Evolutionary conservation across 2,113 vertebrate species (phyloP), one percentile per base, ranked within the genome.

Genomic region (Pollachius pollachius): DNA sequence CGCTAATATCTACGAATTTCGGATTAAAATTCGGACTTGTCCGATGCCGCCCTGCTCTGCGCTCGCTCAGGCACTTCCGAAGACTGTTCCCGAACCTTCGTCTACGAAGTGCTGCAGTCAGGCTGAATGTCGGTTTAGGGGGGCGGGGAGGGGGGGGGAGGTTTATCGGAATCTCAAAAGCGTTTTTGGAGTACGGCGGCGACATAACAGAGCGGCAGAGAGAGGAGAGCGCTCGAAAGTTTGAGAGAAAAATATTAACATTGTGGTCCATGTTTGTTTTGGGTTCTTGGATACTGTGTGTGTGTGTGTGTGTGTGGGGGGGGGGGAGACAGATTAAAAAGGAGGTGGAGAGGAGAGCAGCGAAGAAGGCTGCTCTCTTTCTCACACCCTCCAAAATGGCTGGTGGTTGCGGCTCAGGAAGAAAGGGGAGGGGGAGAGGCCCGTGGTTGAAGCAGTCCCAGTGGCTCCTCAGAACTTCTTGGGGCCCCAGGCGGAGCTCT

Each of bases 401-500:
- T 68, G 81, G 83, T 81, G 86, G 79, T 80, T 81, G 77, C 70
- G 68, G 73, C 82, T 41, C 17, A 61, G 18, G 41, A 12, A 7
- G 21, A 66, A 48, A 62, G 62, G 62, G 15, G 27, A 3, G 21
- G 52, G 72, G 48, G 79, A 73, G 34, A 2, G 8, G 23, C 16
- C 15, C 9, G 19, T 56, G 25, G 54, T 59, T 4, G 69, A 69
- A 7, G 1, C 7, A 7, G 60, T 15, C 8, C 27, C 18, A 77
- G 41, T 48, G 41, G 41, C 30, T 18, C 4, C 65, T 93, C 86
- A 94, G 85, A 92, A 91, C 81, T 94, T 94, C 86, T 93, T 94
- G 70, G 93, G 93, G 0, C 93, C 93, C 93, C 93, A 94, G 67
- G 89, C 92, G 0, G 93, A 93, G 1, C 85, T 79, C 72, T 93